Conservation (phyloP, 2,888 invertebrate genomes). For the Drosophila putrida region DNA sequence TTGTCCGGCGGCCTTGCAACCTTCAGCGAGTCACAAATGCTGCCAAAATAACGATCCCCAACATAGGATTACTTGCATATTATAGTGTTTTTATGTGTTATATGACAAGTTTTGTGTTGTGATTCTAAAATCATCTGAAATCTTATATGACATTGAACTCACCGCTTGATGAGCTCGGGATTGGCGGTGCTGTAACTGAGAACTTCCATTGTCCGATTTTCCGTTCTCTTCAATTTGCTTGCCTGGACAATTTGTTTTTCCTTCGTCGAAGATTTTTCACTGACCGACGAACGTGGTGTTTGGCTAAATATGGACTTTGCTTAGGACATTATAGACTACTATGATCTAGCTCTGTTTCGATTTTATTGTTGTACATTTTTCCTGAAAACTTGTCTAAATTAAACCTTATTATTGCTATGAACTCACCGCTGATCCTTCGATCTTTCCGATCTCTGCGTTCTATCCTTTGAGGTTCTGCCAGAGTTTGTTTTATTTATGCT, state of each 20-base stretch:
- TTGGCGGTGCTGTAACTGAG: slow-evolving; percentile 32
- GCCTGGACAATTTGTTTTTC: background rate
- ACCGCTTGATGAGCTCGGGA: slow-evolving; percentile 53
- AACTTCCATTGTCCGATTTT: slow-evolving; percentile 13
- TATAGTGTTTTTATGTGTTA: slow-evolving; percentile 9
- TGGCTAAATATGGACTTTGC: slow-evolving; percentile 1
- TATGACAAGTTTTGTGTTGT: background rate
- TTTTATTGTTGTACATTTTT: background rate
- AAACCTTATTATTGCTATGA: background rate
- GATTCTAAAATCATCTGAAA: background rate
- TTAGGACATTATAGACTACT: background rate
- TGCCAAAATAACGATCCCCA: slow-evolving; percentile 31
- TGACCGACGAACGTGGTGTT: background rate
- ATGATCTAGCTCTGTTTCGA: background rate
- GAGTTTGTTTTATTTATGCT: background rate
- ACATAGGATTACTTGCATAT: slow-evolving; percentile 23
- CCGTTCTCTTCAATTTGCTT: background rate
- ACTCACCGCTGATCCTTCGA: slow-evolving; percentile 10
- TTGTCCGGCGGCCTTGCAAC: slow-evolving; percentile 37
- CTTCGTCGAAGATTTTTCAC: background rate
- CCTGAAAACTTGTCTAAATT: background rate
- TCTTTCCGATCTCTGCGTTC: background rate
- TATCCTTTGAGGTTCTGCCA: background rate
- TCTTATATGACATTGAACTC: slow-evolving; percentile 60
- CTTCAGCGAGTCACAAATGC: slow-evolving; percentile 50